Conservation (phyloP, 2,888 invertebrate genomes). For the Lasioglossum marginatum region DNA sequence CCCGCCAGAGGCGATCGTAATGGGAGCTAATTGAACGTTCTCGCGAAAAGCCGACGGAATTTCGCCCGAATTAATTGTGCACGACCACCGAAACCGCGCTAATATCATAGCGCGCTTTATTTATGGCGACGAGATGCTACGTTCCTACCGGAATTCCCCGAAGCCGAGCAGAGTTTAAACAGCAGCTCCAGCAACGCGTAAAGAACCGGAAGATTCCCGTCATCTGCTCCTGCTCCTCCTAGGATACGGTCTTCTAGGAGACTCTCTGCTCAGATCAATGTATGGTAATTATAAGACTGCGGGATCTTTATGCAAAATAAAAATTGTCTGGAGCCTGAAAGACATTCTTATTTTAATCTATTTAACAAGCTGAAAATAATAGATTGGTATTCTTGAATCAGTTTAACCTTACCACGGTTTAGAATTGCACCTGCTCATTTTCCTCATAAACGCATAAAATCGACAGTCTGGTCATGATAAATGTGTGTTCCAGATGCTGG, state of each 20-base stretch:
- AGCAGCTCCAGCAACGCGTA: not conserved
- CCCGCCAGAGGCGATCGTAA: constrained; percentile 24
- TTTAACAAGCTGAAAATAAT: no score
- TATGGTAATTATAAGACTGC: no score
- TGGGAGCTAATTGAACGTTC: constrained; percentile 44
- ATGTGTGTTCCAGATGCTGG: not conserved
- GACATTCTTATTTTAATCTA: no score
- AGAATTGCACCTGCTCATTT: no score
- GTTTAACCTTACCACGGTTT: no score
- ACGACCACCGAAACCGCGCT: not conserved
- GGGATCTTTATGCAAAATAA: no score
- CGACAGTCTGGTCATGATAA: no score
- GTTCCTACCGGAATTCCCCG: not conserved
- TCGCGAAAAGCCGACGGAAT: not conserved
- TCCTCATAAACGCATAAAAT: no score
- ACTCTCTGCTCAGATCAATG: no score
- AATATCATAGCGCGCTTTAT: not conserved
- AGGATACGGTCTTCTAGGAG: not conserved
- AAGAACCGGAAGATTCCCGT: not conserved
- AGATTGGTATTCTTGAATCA: no score
- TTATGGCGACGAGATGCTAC: not conserved
- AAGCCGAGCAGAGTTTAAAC: not conserved
- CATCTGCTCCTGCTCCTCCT: not conserved
- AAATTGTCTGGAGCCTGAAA: no score
- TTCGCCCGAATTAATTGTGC: not conserved